Evolutionary conservation across 2,888 invertebrate species (phyloP), one percentile per base, ranked within the genome.

Genomic region (Aspidiotus destructor): DNA sequence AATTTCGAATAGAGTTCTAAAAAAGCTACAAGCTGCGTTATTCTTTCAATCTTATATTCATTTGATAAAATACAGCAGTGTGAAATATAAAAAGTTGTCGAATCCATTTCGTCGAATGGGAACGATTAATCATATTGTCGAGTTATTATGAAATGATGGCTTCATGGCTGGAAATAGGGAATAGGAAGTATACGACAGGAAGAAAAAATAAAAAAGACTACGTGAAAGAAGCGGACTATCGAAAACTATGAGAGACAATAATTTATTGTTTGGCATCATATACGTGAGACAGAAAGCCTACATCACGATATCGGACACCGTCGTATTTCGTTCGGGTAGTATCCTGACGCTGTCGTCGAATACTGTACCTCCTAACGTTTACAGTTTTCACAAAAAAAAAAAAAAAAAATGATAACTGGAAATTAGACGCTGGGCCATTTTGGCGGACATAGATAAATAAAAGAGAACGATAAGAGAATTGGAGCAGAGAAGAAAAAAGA

Each of bases 341-440:
- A 48, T 48, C 48, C 48, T 48, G 48, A n/a, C 48, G 48, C 48
- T 48, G 48, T 48, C 48, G n/a, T 48, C 48, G 48, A 48, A 48
- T n/a, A 48, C 48, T 48, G 10, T 48, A 13, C 48, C 48, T n/a
- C 2, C n/a, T 48, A n/a, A 48, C 28, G 28, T 28, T 28, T 28
- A 28, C 28, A 3, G 1, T 28, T 28, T 28, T 28, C 5, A 28
- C 28, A 28, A 28, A 28, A 28, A 28, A 1, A 28, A 28, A 28
- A 28, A 28, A 1, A 28, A 28, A 28, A 28, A 28, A 3, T 28
- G 28, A 28, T 28, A 28, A 28, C 28, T 5, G 28, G 28, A 28
- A 28, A 28, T 28, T 28, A 28, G 28, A 28, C 28, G 28, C 28
- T 28, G 28, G 28, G 28, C 28, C 28, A 3, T 28, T 28, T 28